Conservation (phyloP, 2,888 invertebrate genomes). For the Eupithecia exiguata region DNA sequence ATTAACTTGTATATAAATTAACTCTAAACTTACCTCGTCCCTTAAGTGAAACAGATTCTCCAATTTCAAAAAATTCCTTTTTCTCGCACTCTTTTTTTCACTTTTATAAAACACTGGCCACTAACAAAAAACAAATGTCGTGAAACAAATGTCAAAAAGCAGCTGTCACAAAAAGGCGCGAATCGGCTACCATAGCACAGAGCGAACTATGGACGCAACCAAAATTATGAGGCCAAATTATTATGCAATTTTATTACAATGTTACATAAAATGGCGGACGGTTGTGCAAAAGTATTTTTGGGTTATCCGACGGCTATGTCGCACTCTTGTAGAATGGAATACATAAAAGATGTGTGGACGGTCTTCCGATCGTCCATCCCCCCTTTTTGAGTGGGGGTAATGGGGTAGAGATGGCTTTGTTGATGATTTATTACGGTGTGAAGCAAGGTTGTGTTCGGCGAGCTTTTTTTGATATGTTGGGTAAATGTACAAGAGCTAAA, state of each 20-base stretch:
- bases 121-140: conserved; percentile 44
- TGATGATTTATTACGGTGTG: neutral
- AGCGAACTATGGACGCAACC: conserved; percentile 60
- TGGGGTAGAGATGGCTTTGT: neutral
- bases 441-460: neutral
- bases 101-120: conserved; percentile 42
- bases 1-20: too few relatives aligned
- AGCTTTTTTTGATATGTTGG: neutral
- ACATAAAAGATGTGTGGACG: conserved; percentile 10
- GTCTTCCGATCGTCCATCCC: conserved; percentile 16
- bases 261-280: conserved; percentile 78
- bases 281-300: conserved; percentile 60
- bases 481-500: neutral
- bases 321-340: conserved; percentile 46
- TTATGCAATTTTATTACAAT: conserved; percentile 77
- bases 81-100: conserved; percentile 1
- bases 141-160: conserved; percentile 43
- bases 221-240: conserved; percentile 76
- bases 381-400: conserved; percentile 6
- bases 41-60: neutral
- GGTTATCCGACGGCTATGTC: conserved; percentile 55
- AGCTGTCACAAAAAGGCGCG: conserved; percentile 49
- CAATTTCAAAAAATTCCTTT: neutral
- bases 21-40: conserved; percentile 6
- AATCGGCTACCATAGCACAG: conserved; percentile 65